Evolutionary conservation across 1,140 invertebrate genomes (phyloP), one percentile per base, ranked within the genome.

Genomic region (Rhyzopertha dominica): DNA sequence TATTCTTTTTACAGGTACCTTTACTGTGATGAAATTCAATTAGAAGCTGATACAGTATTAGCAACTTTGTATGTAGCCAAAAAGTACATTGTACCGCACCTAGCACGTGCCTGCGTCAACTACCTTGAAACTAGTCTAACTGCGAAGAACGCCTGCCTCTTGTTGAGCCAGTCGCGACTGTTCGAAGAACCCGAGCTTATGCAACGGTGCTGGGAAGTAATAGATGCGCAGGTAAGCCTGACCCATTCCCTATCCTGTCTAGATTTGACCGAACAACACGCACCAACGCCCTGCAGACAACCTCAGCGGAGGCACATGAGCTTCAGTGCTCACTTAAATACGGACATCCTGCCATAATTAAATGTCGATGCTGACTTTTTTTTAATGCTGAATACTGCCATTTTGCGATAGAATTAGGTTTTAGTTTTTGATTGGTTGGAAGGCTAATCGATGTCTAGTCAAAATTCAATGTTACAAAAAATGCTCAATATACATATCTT

Each of bases 141-240:
- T 34, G 90, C 90, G 52, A 88, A 91, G 72, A 95, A 95, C 71
- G 90, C 90, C 26, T 95, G 90, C 69, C 74, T 94, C 47, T 78
- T 95, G 42, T 75, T 95, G 52, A 91, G 87, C 67, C 90, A 94
- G 68, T 91, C 88, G 44, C 73, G 88, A 45, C 74, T 94, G 26
- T 94, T 93, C 70, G 90, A 94, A 72, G 90, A 94, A 66, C 87
- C 87, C 30, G 90, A 92, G 63, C 72, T 94, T 38, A 92, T 94
- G 89, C 85, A 91, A 66, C 74, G 90, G 58, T 94, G 90, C 70
- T 94, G 90, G 90, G 90, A 94, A 75, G 92, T 96, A 28, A 92
- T 94, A 65, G 90, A 93, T 71, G 90, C 87, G 40, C 85, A 87
- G 82, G 85, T 87, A 76, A 74, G 73, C 72, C 54, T 63, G 49